Base-by-base conservation (phyloP, 35 echinoderm and acorn worm genomes). In the Acanthaster planci region DNA sequence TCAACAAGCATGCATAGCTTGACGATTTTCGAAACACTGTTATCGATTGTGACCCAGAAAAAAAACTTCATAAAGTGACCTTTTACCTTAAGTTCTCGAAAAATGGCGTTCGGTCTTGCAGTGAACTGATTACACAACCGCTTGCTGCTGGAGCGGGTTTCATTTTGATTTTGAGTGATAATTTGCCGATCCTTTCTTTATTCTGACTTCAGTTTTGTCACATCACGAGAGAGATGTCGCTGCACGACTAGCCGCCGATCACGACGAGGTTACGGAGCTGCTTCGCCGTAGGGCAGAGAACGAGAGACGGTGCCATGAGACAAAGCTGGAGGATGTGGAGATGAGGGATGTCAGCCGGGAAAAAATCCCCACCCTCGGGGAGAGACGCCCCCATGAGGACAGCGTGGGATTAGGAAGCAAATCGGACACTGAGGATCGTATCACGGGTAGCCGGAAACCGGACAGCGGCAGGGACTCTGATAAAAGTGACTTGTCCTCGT, bases 331-430 rank as follows among this genome's bases (percentile, higher is more conserved):
- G 31, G 87, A 89, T 44, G 80, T 89, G 1, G 87, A 89, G 68
- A 89, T 89, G 87, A 27, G 87, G n/a, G 87, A 89, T 64, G 80
- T 77, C 37, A 89, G 87, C 67, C 55, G 53, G 16, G 80, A 89
- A 16, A 59, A 89, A n/a, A 38, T 72, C 26, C 64, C 64, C 34
- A 31, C 64, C 64, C 38, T 55, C 77, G 40, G 80, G 82, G 80
- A 84, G 79, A 81, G 51, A 80, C 60, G 83, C 72, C 79, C 18
- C 23, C 87, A 89, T 26, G 87, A 89, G 15, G 80, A 80, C 68
- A 87, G 39, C 40, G 76, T 12, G 42, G 42, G 42, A 47, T 12
- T 6, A 6, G 54, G 42, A 39, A 35, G 37, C 87, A 89, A 51
- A 82, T 67, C 21, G 10, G 87, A 52, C 77, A 42, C 47, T 44